Evolutionary conservation across 2,113 vertebrate species (phyloP).

Genomic region (Cercopithecus mona): DNA sequence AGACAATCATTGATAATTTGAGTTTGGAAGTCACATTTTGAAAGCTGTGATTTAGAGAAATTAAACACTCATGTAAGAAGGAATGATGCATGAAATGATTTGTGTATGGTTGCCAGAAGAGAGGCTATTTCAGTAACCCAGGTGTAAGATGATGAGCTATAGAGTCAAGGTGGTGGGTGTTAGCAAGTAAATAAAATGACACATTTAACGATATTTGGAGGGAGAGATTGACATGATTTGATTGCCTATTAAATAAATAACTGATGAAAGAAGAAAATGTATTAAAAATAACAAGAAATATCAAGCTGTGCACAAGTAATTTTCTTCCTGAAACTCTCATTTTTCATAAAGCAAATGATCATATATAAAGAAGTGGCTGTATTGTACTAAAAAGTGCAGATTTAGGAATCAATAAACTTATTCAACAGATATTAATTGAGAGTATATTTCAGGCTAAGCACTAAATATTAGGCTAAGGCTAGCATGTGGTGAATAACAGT

Average conservation of each 20-base stretch:
- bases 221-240: constrained; percentile 42
- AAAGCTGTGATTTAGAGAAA: constrained; percentile 70
- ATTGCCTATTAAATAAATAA: constrained; percentile 49
- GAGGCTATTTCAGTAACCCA: constrained; percentile 75
- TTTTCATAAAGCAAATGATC: constrained; percentile 24
- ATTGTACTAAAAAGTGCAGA: neutral
- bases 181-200: constrained; percentile 57
- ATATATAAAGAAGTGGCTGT: neutral
- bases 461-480: neutral
- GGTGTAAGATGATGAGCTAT: constrained; percentile 69
- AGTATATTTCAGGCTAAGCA: neutral
- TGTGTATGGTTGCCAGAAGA: constrained; percentile 57
- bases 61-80: constrained; percentile 64
- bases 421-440: neutral
- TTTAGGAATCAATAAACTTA: neutral
- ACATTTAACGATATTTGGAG: constrained; percentile 46
- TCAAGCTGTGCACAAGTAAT: neutral
- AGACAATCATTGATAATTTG: constrained; percentile 40
- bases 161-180: constrained; percentile 27
- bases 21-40: constrained; percentile 54
- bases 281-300: constrained; percentile 47
- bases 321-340: neutral
- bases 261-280: neutral
- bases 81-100: constrained; percentile 65
- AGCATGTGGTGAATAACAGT: neutral